Evolutionary conservation across 2,113 vertebrate genomes (phyloP).

Genomic region (Oxyura jamaicensis): DNA sequence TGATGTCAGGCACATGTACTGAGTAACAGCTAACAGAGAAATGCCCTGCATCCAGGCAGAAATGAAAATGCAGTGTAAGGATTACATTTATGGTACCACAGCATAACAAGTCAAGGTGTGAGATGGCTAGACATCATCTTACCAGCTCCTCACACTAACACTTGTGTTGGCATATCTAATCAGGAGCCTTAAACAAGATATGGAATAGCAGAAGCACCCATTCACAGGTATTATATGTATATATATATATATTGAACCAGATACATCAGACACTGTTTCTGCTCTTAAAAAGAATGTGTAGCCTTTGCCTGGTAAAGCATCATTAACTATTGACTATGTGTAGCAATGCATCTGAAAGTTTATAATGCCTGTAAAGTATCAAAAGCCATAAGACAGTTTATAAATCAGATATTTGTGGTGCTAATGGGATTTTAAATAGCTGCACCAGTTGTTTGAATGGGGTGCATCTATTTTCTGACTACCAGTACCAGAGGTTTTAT

Average conservation of each 20-base stretch:
- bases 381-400: background rate
- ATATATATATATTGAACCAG: background rate
- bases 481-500: background rate
- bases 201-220: background rate
- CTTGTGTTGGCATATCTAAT: background rate
- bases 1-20: background rate
- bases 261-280: background rate
- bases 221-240: background rate
- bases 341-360: background rate
- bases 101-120: background rate
- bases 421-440: background rate
- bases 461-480: background rate
- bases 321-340: background rate
- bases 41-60: fast-evolving
- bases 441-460: fast-evolving
- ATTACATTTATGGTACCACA: background rate
- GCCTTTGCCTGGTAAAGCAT: background rate
- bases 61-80: background rate
- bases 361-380: background rate
- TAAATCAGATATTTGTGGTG: background rate
- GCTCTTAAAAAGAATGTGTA: background rate
- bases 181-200: background rate
- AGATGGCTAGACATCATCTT: background rate
- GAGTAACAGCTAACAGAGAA: background rate
- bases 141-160: background rate